Percentiles rank a stretch among this genome's conserved stretches.
Conservation (phyloP, 2,888 invertebrate species). For the Spisula solida region DNA sequence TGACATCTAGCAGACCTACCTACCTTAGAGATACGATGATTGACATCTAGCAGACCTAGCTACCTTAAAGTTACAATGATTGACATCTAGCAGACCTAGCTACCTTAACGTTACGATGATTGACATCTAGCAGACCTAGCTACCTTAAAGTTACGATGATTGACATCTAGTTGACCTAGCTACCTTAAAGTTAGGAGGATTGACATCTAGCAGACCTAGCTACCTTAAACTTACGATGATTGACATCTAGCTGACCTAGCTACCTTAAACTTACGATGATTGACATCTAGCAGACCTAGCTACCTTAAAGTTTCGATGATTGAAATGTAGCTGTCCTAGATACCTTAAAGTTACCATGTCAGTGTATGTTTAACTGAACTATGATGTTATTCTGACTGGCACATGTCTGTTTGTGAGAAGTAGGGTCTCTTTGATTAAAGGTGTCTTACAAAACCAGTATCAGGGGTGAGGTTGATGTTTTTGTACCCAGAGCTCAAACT, state of each 20-base stretch:
- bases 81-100: not conserved
- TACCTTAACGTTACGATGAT: too few relatives aligned
- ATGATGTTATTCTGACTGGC: not conserved
- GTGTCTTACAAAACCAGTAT: not conserved
- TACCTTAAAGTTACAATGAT: not conserved
- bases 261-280: not conserved
- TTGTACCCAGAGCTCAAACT: too few relatives aligned
- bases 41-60: not conserved
- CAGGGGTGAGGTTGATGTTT: too few relatives aligned
- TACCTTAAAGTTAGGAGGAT: too few relatives aligned
- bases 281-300: not conserved
- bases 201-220: not conserved
- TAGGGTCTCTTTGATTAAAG: not conserved
- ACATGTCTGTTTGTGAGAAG: not conserved
- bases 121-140: not conserved
- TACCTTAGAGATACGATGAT: too few relatives aligned
- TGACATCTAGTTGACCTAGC: not conserved
- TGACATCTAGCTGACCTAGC: not conserved
- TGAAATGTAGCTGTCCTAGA: not conserved
- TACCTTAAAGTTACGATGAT: not conserved
- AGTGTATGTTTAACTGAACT: too few relatives aligned
- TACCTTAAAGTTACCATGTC: too few relatives aligned
- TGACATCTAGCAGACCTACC: not conserved
- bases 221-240: not conserved
- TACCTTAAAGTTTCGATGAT: not conserved